Base-by-base conservation (phyloP, 64 coral and sea anemone species). In the Anthopleura sola region DNA sequence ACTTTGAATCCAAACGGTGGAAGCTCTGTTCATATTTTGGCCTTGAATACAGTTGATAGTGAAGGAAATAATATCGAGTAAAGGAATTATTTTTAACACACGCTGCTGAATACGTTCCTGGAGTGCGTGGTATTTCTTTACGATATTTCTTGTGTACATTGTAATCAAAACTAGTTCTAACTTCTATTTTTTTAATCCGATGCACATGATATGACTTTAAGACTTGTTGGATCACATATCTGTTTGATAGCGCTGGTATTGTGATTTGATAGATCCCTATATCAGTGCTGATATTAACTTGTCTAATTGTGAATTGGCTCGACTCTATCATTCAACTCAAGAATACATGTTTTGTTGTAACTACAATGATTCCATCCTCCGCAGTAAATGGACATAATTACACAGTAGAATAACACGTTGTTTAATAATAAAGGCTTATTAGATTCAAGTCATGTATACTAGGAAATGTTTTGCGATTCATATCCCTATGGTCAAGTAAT, bases 121-220 rank as follows among this genome's bases (percentile, higher is more conserved):
- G 66, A 71, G 66, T 71, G 29, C 15, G 26, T 71, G 66, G 66
- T 71, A 71, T 71, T 71, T 71, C 10, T 32, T 2, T 15, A 14
- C 31, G 24, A 71, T 36, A 32, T 71, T 32, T 71, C 0, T 34
- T 71, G 29, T 71, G 66, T 31, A 71, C 66, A 32, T 17, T 71
- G 66, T 71, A 71, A 71, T 71, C 66, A 71, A 71, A 71, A 71
- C 31, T 62, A 71, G n/a, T 34, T 71, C 26, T 15, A 71, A 33
- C 14, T 71, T 71, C 31, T 71, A 32, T 34, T 36, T 71, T 32
- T 34, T 32, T 31, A 71, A 71, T 71, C 66, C 28, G 29, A 71
- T 32, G 12, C 66, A 71, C 29, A 36, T 71, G 29, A 71, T 32
- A 31, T 32, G 8, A 71, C 3, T 34, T 44, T 44, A 44, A 44